A percentile compares a stretch with the other conserved stretches of the same genome.
These are phyloP conservation scores for Pterostichus niger DNA, from an alignment of 2,888 invertebrate species.

Conservation along the genomic window DNA sequence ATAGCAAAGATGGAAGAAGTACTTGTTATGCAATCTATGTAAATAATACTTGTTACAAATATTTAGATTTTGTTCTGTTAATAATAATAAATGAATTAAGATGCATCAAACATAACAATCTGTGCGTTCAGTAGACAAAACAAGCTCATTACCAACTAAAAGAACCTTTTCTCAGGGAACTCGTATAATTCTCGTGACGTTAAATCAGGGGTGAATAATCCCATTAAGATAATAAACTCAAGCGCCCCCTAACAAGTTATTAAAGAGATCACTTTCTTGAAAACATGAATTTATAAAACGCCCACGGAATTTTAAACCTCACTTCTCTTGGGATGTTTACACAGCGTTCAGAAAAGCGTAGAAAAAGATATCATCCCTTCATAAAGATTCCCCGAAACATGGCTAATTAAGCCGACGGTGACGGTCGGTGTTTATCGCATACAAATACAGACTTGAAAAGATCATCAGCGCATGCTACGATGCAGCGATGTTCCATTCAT, in stretches of 20 bases:
- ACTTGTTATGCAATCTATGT: too few relatives aligned
- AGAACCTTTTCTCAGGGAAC: constrained; percentile 29
- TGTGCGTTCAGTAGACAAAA: constrained; percentile 19
- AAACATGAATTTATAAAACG: constrained; percentile 67
- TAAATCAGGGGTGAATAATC: constrained; percentile 67
- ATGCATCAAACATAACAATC: constrained; percentile 33
- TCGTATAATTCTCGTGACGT: constrained; percentile 56
- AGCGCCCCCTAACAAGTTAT: constrained; percentile 65
- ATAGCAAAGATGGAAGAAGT: too few relatives aligned
- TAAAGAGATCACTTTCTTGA: constrained; percentile 66
- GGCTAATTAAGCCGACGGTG: constrained; percentile 60
- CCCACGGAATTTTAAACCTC: constrained; percentile 64
- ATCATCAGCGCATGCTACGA: constrained; percentile 19
- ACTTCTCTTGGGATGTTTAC: constrained; percentile 26
- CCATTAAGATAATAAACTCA: constrained; percentile 67
- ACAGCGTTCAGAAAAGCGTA: constrained; percentile 25
- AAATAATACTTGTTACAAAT: too few relatives aligned
- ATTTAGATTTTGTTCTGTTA: too few relatives aligned
- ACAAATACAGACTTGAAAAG: constrained; percentile 64
- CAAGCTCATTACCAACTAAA: constrained; percentile 41
- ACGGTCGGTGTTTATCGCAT: constrained; percentile 61
- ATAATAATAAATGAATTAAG: background rate
- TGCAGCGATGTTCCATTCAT: constrained; percentile 19
- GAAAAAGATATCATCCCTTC: constrained; percentile 43
- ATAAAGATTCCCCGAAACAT: constrained; percentile 23